Evolutionary conservation across 2,797 vertebrate species (phyloP), one percentile per base, ranked within the genome.

Genomic region (Malurus splendens): DNA sequence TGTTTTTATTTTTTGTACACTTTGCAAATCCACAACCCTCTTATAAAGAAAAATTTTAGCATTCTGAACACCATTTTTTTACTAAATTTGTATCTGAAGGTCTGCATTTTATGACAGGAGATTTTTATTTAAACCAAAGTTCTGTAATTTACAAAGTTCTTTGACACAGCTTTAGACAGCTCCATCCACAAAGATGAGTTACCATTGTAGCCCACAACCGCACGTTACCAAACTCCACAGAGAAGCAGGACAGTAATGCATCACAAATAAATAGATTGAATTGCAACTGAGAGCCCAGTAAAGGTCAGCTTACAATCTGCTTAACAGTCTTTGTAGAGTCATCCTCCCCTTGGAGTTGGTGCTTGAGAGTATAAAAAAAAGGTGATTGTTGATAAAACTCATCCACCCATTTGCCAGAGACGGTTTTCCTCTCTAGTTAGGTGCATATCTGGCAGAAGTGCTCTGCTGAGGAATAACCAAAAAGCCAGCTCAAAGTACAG

Each of bases 401-500:
- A 55, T 87, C 41, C 14, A 76, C 24, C 52, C 27, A 1, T 20
- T 44, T 65, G 42, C 45, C 66, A 83, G 59, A 62, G 32, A 32
- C 11, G 0, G 16, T 33, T 57, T 83, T 85, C 36, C 41, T 64
- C 18, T 39, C 44, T 50, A 66, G 33, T 38, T 38, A 12, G 27
- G 18, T 7, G 0, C 28, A 32, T 22, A 42, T 28, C 51, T 72
- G n/a, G 62, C 7, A 30, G 28, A 71, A 62, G 24, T 28, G 7
- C 16, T 74, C 54, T 65, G 14, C 23, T 10, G 13, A 79, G 65
- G 7, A 74, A 74, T 32, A 71, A 72, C 42, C 13, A 84, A 32
- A 59, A 73, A 30, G 7, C 4, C 19, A 54, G 12, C 18, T 98
- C 94, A 98, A 85, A 98, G 20, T 80, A 98, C 95, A 0, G 98